These are phyloP conservation scores for Greenwoodochromis staneri DNA, from an alignment of 2,113 vertebrate species.

Conservation along the genomic window DNA sequence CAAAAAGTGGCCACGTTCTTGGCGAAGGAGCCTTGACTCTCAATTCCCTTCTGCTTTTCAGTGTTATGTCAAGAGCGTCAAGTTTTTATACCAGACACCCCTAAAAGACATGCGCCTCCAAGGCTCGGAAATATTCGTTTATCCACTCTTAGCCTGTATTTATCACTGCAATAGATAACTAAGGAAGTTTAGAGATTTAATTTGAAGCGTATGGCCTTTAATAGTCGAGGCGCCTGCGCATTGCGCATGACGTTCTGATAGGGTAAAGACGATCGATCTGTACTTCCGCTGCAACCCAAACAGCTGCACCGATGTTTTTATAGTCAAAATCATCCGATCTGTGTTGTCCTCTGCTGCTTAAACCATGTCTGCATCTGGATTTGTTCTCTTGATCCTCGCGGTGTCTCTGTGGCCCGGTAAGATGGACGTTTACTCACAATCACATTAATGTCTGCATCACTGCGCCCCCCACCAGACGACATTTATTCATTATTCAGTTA, in stretches of 20 bases:
- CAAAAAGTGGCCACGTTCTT: not conserved
- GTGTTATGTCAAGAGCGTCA: not conserved
- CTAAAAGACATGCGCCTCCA: not conserved
- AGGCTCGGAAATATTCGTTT: not conserved
- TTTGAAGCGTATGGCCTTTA: not conserved
- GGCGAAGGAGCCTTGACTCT: not conserved
- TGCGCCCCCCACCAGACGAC: not conserved
- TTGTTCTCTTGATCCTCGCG: slow-evolving; percentile 15
- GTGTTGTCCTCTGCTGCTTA: not conserved
- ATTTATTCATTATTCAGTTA: not conserved
- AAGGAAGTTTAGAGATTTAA: not conserved
- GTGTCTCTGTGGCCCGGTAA: slow-evolving; percentile 47
- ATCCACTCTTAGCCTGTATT: not conserved
- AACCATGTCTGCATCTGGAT: slow-evolving; percentile 21
- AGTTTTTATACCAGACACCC: not conserved
- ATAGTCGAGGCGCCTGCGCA: slow-evolving; percentile 7
- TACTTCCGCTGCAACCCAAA: slow-evolving; percentile 12
- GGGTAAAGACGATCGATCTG: not conserved
- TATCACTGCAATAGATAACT: not conserved
- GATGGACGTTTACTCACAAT: not conserved
- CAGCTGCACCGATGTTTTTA: not conserved
- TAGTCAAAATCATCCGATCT: not conserved
- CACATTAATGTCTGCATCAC: not conserved
- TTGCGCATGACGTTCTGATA: not conserved
- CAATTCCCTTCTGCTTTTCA: not conserved